These are phyloP conservation scores for Caiman crocodilus DNA, from an alignment of 2,797 vertebrate species.

Conservation along the genomic window DNA sequence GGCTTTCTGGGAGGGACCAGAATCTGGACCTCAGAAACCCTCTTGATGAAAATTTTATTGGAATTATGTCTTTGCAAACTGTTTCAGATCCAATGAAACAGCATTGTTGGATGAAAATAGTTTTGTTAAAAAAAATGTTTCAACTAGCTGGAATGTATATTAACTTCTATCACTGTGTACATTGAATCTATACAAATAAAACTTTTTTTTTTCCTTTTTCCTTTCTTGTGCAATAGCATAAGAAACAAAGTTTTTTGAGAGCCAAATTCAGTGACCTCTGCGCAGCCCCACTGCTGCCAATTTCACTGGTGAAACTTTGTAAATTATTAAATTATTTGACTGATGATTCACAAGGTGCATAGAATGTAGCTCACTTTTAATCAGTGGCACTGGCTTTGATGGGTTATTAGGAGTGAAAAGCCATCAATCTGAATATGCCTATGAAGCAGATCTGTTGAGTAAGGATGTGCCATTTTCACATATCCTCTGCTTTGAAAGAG, in stretches of 20 bases:
- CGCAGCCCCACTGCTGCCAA: neutral
- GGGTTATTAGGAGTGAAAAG: neutral
- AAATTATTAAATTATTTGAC: neutral
- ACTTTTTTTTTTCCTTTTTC: neutral
- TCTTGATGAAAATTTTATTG: neutral
- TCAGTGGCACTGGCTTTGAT: neutral
- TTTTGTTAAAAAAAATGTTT: neutral
- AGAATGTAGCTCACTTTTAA: neutral
- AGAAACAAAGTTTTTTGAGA: neutral
- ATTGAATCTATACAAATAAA: conserved; percentile 6
- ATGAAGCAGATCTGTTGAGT: neutral
- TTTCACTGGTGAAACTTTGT: neutral
- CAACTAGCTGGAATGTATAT: neutral
- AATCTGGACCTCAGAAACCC: neutral
- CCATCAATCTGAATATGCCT: neutral
- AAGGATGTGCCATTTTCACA: neutral
- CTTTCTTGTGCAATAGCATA: neutral
- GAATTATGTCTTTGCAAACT: neutral
- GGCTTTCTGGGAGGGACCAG: neutral
- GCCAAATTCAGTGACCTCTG: neutral
- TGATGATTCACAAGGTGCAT: neutral
- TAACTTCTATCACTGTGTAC: neutral
- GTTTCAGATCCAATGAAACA: neutral
- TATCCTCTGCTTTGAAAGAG: neutral
- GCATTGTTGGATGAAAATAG: neutral